These are phyloP conservation scores for Drosophila persimilis DNA, from an alignment of 1,140 invertebrate genomes.

Conservation along the genomic window DNA sequence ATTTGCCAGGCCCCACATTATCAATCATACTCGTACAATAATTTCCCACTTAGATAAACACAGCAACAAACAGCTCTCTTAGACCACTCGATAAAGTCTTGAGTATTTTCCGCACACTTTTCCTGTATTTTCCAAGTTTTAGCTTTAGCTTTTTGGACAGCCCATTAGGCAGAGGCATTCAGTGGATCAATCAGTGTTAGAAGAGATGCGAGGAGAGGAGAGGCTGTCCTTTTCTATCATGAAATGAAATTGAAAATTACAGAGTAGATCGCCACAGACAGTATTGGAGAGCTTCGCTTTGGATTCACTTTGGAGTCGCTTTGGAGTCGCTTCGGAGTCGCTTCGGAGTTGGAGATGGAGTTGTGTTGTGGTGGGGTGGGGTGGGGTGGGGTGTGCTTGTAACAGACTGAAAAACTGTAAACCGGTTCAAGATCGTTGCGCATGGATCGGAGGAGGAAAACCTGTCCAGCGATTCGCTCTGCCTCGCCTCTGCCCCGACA, in stretches of 20 bases:
- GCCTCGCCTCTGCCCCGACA: conserved; percentile 28
- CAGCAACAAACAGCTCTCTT: conserved; percentile 41
- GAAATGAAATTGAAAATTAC: conserved; percentile 75
- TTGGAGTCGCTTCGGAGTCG: background rate
- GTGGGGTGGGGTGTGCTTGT: background rate
- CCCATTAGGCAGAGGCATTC: too few species aligned
- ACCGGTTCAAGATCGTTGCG: conserved; percentile 57
- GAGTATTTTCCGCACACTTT: conserved; percentile 40
- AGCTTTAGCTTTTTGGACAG: conserved; percentile 9
- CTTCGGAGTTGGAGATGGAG: background rate
- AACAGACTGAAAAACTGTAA: conserved; percentile 39
- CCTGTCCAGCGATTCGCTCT: conserved; percentile 70
- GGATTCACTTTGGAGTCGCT: background rate
- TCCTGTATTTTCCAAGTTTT: conserved; percentile 5
- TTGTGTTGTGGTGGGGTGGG: background rate
- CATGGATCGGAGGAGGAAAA: conserved; percentile 60
- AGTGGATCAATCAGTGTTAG: too few species aligned
- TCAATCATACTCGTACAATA: conserved; percentile 26
- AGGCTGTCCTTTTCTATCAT: conserved; percentile 9
- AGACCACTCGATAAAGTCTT: conserved; percentile 37
- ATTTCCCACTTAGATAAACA: conserved; percentile 35
- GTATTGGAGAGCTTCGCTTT: background rate
- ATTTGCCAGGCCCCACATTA: conserved; percentile 35
- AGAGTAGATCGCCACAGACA: conserved; percentile 24
- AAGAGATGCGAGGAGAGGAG: too few species aligned